Conservation (phyloP, 2,797 vertebrate genomes). For the Telmatherina bonti region DNA sequence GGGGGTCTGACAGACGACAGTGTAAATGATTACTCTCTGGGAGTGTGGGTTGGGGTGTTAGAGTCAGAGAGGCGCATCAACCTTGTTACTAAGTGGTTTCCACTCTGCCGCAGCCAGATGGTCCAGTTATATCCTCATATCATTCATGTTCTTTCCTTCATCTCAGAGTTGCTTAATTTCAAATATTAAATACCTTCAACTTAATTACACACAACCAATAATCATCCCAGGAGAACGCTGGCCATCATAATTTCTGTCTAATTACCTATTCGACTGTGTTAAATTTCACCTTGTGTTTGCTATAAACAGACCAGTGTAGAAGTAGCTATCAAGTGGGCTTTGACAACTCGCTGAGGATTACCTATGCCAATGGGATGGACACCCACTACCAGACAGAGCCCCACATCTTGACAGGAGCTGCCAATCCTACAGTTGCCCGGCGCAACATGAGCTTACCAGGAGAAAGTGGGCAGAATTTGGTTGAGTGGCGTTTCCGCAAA, state of each 20-base stretch:
- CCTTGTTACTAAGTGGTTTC: constrained; percentile 68
- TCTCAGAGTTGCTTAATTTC: constrained; percentile 28
- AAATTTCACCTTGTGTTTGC: constrained; percentile 27
- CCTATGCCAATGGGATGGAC: constrained; percentile 96
- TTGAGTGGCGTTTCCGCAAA: constrained; percentile 98
- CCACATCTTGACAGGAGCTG: constrained; percentile 93
- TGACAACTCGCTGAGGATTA: constrained; percentile 93
- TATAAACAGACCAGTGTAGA: constrained; percentile 90
- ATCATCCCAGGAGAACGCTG: constrained; percentile 1
- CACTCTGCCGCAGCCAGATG: constrained; percentile 57
- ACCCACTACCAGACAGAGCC: constrained; percentile 98
- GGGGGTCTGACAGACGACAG: constrained; percentile 66
- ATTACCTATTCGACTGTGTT: constrained; percentile 1
- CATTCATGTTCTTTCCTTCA: constrained; percentile 36
- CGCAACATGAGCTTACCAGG: constrained; percentile 97
- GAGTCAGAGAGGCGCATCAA: constrained; percentile 62
- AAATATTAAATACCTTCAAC: constrained; percentile 25
- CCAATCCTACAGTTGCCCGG: constrained; percentile 94
- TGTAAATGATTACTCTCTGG: constrained; percentile 74
- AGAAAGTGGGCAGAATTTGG: constrained; percentile 94
- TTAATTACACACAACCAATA: constrained; percentile 6
- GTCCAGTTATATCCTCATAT: constrained; percentile 47
- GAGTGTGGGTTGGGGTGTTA: constrained; percentile 60
- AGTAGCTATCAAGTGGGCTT: constrained; percentile 96
- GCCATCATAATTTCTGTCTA: neutral